phyloP scores from a whole-genome alignment of 2,888 invertebrate species.

The Polyploca ridens region DNA sequence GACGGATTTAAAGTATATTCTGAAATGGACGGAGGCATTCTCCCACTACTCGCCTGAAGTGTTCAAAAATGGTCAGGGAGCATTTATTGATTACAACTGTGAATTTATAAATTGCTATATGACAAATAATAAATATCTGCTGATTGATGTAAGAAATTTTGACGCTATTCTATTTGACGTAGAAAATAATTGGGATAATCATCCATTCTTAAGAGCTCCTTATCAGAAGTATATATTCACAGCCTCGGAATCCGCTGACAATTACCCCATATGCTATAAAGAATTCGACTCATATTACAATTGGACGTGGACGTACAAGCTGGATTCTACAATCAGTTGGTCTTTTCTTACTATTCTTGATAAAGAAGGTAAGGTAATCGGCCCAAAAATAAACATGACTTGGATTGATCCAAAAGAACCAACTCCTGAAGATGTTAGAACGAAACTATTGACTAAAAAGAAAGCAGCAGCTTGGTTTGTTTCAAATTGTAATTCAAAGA shows the following conservation, averaged over 20 bases:
- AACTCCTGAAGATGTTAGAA: constrained; percentile 41
- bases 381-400: constrained; percentile 64
- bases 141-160: constrained; percentile 60
- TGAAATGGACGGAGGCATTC: constrained; percentile 57
- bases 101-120: constrained; percentile 73
- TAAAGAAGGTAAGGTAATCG: constrained; percentile 51
- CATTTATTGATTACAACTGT: constrained; percentile 61
- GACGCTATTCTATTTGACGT: constrained; percentile 84
- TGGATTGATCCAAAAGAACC: constrained; percentile 54
- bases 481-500: constrained; percentile 55
- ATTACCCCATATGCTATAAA: constrained; percentile 55
- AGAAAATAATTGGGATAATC: constrained; percentile 59
- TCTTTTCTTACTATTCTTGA: constrained; percentile 54
- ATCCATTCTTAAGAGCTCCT: constrained; percentile 52
- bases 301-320: constrained; percentile 66
- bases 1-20: constrained; percentile 62
- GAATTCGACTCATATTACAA: constrained; percentile 62
- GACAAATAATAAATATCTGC: constrained; percentile 54
- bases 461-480: constrained; percentile 72
- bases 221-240: constrained; percentile 80
- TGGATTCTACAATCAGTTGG: constrained; percentile 65
- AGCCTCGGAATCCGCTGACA: constrained; percentile 56
- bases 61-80: constrained; percentile 50
- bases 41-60: constrained; percentile 39
- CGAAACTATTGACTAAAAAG: constrained; percentile 52